Percentiles rank a stretch among this genome's conserved stretches.
Evolutionary conservation across 23 tunicate species (phyloP).

Genomic region (Clavelina lepadiformis): DNA sequence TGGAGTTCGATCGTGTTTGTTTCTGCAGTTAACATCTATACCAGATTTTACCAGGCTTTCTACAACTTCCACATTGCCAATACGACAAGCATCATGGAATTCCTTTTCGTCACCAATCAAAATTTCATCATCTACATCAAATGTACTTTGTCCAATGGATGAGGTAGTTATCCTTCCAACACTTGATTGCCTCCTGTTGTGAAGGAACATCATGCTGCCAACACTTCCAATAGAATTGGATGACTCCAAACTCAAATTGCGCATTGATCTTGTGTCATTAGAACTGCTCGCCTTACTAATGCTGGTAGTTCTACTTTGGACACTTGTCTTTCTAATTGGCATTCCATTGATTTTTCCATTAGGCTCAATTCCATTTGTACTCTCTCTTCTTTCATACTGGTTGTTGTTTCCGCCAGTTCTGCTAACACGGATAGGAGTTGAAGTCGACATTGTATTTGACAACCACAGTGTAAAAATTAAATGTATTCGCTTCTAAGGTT

Average conservation of each 20-base stretch:
- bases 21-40: constrained; percentile 67
- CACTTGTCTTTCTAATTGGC: no score
- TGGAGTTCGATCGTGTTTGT: constrained; percentile 78
- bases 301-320: no score
- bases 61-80: constrained; percentile 49
- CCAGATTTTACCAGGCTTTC: constrained; percentile 43
- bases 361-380: no score
- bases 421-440: no score
- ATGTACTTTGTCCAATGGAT: constrained; percentile 16
- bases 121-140: constrained; percentile 63
- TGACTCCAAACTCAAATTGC: neutral
- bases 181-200: neutral
- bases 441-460: no score
- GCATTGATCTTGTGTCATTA: neutral
- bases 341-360: no score
- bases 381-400: no score
- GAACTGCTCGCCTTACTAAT: neutral
- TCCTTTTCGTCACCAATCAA: constrained; percentile 81
- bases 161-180: constrained; percentile 16
- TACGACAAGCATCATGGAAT: constrained; percentile 74
- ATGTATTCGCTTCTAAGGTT: no score
- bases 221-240: constrained; percentile 63
- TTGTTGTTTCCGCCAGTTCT: no score
- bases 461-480: no score
- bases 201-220: constrained; percentile 24